phyloP scores from a whole-genome alignment of 2,113 vertebrate species.

The Aegotheles bennettii region DNA sequence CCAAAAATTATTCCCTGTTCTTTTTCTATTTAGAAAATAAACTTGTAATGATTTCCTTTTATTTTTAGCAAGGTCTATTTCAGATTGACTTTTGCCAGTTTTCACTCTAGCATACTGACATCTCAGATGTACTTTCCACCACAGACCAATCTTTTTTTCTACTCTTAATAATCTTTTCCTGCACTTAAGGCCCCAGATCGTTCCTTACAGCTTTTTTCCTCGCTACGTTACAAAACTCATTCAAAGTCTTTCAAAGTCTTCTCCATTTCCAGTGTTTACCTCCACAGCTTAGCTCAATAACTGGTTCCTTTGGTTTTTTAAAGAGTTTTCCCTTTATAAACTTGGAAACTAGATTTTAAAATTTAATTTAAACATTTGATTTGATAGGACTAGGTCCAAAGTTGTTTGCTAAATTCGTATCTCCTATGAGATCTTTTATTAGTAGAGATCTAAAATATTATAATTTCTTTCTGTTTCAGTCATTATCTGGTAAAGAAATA shows the following conservation, averaged over 20 bases:
- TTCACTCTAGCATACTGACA: not conserved
- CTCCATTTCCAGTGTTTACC: not conserved
- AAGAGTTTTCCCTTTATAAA: not conserved
- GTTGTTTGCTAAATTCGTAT: not conserved
- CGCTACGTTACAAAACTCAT: not conserved
- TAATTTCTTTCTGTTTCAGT: not conserved
- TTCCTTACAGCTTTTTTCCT: not conserved
- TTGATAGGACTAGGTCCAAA: not conserved
- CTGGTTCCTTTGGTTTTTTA: not conserved
- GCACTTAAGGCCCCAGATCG: not conserved
- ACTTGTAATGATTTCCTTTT: not conserved
- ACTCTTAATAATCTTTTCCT: not conserved
- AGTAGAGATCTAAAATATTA: not conserved
- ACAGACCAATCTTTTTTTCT: not conserved
- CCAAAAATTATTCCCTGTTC: not conserved
- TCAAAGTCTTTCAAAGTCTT: not conserved
- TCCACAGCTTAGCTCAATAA: not conserved
- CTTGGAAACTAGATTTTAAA: not conserved
- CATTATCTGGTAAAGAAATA: not conserved
- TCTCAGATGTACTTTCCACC: not conserved
- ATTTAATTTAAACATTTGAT: not conserved
- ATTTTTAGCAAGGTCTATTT: not conserved
- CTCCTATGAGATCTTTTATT: not conserved
- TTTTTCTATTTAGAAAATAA: not conserved
- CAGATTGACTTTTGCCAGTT: not conserved